Evolutionary conservation across 1,140 invertebrate species (phyloP), one percentile per base, ranked within the genome.

Genomic region (Metaphire vulgaris): DNA sequence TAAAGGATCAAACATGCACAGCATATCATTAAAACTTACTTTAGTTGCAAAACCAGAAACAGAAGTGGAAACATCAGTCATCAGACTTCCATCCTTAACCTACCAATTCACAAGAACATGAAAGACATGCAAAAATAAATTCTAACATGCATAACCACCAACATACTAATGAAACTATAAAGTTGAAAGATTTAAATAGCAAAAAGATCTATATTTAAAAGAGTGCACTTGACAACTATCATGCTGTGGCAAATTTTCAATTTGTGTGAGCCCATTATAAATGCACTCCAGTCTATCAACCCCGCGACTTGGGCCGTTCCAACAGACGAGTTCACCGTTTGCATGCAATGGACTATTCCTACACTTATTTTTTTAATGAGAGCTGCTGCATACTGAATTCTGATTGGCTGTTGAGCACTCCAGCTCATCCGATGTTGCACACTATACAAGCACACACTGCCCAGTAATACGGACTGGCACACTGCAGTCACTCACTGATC

Each of bases 31-130:
- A 56, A 6, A 69, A 74, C 33, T 70, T 34, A 76, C 74, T 70
- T 76, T 76, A 29, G 56, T 70, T 15, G 74, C 74, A 0, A 76
- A 33, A 21, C 74, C 69, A 34, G 31, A 34, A 28, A 76, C 69
- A 33, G 74, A 76, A 32, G 66, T 33, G 1, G 74, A 70, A 26
- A 76, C 69, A 33, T 76, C 74, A 70, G 26, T 69, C 31, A 76
- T 31, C 15, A 70, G 30, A 32, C 30, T 69, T 33, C 33, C 66
- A 76, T 76, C 74, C 29, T 76, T 76, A 14, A 76, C 66, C 74
- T 76, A 33, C 70, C 41, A 72, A 32, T 28, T 1, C 26, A 72
- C 26, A 29, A 21, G 12, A n/a, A 32, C 30, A 33, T 21, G 41
- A 33, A 32, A 12, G 33, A 72, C 70, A n/a, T 6, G 32, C 70